phyloP scores from a whole-genome alignment of 1,140 invertebrate species.

The Phymorhynchus buccinoides region DNA sequence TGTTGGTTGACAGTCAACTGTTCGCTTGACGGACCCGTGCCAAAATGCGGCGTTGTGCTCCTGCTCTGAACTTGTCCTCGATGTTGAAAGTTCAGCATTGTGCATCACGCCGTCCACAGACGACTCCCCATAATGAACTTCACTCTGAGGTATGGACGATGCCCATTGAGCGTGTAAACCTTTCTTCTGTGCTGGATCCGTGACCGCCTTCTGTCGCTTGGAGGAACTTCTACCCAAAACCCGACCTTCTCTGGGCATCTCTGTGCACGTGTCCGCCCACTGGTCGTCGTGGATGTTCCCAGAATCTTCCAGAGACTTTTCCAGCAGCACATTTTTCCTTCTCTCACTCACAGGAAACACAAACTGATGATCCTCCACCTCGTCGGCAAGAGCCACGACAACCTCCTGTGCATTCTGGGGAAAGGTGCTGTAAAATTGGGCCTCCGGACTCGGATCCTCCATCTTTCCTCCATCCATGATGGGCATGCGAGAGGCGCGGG shows the following conservation, averaged over 20 bases:
- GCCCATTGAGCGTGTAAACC: not conserved
- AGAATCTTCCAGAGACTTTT: constrained; percentile 57
- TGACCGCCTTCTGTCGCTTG: not conserved
- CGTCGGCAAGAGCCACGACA: not conserved
- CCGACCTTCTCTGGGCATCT: not conserved
- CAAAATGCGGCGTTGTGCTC: not conserved
- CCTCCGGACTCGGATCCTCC: not conserved
- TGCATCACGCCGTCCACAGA: not conserved
- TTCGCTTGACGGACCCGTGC: not conserved
- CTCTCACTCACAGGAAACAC: not conserved
- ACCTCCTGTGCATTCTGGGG: not conserved
- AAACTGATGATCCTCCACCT: not conserved
- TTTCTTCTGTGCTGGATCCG: not conserved
- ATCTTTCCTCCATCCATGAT: constrained; percentile 36
- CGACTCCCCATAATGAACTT: not conserved
- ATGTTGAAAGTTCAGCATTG: not conserved
- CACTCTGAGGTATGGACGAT: not conserved
- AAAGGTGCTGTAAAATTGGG: not conserved
- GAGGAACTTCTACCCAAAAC: not conserved
- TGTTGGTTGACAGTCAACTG: not conserved
- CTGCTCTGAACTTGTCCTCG: not conserved
- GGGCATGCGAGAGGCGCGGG: constrained; percentile 42
- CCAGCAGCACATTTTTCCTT: not conserved
- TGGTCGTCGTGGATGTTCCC: constrained; percentile 63
- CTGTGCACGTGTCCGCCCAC: constrained; percentile 17